phyloP scores from a whole-genome alignment of 2,113 vertebrate species.

The Archocentrus centrarchus region DNA sequence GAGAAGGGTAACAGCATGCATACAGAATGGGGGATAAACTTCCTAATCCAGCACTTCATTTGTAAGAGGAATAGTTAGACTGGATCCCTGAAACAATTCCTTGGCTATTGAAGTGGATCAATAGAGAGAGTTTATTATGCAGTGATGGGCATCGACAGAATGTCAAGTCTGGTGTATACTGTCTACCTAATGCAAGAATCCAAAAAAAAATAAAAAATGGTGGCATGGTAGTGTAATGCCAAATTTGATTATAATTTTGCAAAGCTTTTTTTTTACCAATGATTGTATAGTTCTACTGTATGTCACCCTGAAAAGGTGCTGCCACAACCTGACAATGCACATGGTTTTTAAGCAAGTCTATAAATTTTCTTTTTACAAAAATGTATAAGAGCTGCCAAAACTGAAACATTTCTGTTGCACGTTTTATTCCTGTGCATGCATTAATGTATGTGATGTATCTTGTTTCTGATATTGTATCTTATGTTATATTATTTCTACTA shows the following conservation, averaged over 20 bases:
- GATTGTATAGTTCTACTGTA: not conserved
- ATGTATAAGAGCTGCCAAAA: not conserved
- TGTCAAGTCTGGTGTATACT: constrained; percentile 36
- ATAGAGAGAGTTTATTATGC: constrained; percentile 79
- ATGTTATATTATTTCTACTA: not conserved
- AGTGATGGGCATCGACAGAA: constrained; percentile 68
- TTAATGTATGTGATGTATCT: not conserved
- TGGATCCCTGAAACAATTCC: constrained; percentile 66
- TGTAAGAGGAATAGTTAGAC: constrained; percentile 49
- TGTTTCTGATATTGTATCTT: not conserved
- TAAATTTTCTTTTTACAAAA: not conserved
- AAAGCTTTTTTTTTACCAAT: not conserved
- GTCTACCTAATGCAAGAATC: constrained; percentile 28
- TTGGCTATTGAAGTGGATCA: constrained; percentile 74
- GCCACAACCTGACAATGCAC: not conserved
- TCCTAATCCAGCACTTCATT: constrained; percentile 48
- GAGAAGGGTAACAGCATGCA: not conserved
- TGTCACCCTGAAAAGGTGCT: not conserved
- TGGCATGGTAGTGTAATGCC: not conserved
- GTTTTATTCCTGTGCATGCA: not conserved
- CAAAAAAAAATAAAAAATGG: not conserved
- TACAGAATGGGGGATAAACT: constrained; percentile 20
- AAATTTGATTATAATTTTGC: constrained; percentile 24
- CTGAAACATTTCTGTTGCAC: not conserved
- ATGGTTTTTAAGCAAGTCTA: not conserved